Conservation (phyloP, 2,888 invertebrate species). For the Euspilapteryx auroguttella region DNA sequence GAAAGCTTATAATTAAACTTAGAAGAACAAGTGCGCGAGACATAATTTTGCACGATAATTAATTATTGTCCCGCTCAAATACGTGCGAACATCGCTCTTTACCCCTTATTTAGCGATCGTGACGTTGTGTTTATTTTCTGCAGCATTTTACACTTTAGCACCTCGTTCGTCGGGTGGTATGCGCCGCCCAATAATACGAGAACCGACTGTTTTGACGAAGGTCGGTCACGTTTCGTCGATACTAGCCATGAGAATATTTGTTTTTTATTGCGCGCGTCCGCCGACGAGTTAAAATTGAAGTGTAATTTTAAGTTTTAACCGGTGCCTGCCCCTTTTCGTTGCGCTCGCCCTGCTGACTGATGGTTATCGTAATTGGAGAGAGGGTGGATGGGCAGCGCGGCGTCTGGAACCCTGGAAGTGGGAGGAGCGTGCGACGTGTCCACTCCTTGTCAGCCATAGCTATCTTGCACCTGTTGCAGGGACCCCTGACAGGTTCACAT, state of each 20-base stretch:
- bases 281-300: slow-evolving; percentile 54
- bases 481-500: no score
- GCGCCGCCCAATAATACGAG: slow-evolving; percentile 54
- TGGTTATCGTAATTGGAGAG: slow-evolving; percentile 59
- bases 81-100: no score
- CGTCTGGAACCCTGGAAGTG: slow-evolving; percentile 31
- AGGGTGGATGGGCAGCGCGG: slow-evolving; percentile 45
- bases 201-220: slow-evolving; percentile 57
- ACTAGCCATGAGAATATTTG: slow-evolving; percentile 60
- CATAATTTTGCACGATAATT: neutral
- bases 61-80: neutral
- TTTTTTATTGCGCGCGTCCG: slow-evolving; percentile 55
- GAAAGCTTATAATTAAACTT: neutral
- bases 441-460: neutral
- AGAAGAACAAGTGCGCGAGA: neutral
- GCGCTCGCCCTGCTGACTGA: slow-evolving; percentile 59
- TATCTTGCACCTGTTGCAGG: neutral
- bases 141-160: slow-evolving; percentile 58
- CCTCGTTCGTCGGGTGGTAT: slow-evolving; percentile 37
- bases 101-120: slow-evolving; percentile 53
- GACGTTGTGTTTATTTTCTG: slow-evolving; percentile 49
- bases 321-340: slow-evolving; percentile 60
- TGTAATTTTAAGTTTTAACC: slow-evolving; percentile 59
- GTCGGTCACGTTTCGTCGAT: slow-evolving; percentile 60
- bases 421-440: slow-evolving; percentile 20